Conservation (phyloP, 2,888 invertebrate species). For the Emmelina monodactyla region DNA sequence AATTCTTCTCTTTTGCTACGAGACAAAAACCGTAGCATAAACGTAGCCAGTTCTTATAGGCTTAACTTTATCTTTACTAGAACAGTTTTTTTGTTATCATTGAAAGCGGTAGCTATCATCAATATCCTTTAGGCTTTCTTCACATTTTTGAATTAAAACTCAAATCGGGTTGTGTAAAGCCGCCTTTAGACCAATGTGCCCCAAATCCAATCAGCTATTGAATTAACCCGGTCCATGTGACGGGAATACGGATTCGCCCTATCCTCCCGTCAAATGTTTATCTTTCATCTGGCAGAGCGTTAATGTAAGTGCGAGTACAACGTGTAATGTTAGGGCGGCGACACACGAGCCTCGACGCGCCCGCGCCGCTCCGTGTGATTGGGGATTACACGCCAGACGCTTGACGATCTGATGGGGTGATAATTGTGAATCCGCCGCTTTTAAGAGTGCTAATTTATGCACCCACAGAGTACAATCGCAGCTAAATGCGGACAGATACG, state of each 20-base stretch:
- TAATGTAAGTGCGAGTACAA: conserved; percentile 41
- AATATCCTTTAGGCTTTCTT: too few species aligned
- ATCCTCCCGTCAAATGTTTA: conserved; percentile 63
- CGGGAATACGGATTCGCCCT: conserved; percentile 61
- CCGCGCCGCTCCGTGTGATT: conserved; percentile 16
- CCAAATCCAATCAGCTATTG: conserved; percentile 67
- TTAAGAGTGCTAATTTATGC: conserved; percentile 1
- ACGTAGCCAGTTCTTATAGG: too few species aligned
- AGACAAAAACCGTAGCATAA: too few species aligned
- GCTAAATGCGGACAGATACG: not conserved
- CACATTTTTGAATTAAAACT: too few species aligned
- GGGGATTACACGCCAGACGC: conserved; percentile 7
- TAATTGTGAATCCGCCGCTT: not conserved
- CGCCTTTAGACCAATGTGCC: conserved; percentile 45
- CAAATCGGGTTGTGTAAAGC: too few species aligned
- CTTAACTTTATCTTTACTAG: too few species aligned
- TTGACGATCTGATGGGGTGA: conserved; percentile 3
- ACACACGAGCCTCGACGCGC: not conserved
- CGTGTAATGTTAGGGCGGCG: not conserved
- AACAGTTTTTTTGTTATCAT: too few species aligned
- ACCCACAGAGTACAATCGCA: not conserved
- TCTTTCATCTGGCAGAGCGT: conserved; percentile 58
- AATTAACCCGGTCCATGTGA: conserved; percentile 63
- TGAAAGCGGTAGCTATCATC: too few species aligned
- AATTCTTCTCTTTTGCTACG: too few species aligned